These are phyloP conservation scores for Typhlichthys eigenmanni DNA, from an alignment of 2,797 vertebrate species.

Conservation along the genomic window DNA sequence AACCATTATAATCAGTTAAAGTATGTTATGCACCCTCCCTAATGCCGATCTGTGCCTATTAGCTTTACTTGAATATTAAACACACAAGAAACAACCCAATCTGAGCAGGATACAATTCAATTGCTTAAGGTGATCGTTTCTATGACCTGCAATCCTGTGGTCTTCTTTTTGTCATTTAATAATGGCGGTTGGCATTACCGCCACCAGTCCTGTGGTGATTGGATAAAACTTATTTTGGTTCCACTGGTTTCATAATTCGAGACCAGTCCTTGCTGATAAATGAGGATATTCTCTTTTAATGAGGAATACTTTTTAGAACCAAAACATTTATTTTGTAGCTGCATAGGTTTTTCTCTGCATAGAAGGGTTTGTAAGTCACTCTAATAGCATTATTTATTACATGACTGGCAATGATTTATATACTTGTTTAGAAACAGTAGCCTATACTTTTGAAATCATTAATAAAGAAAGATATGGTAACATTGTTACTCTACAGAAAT, in stretches of 20 bases:
- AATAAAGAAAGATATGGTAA: not conserved
- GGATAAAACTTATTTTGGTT: slow-evolving; percentile 54
- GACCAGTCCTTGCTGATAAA: slow-evolving; percentile 54
- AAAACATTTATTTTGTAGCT: slow-evolving; percentile 28
- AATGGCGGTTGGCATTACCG: not conserved
- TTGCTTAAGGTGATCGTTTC: slow-evolving; percentile 25
- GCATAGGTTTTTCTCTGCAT: not conserved
- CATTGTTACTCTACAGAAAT: slow-evolving; percentile 7
- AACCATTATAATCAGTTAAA: not conserved
- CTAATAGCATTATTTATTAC: not conserved
- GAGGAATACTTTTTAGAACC: slow-evolving; percentile 46
- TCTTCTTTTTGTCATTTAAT: too few species aligned
- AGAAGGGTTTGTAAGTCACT: slow-evolving; percentile 7
- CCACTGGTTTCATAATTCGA: slow-evolving; percentile 59
- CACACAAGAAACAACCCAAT: not conserved
- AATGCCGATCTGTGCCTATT: not conserved
- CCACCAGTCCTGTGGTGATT: slow-evolving; percentile 29
- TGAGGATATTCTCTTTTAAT: slow-evolving; percentile 63
- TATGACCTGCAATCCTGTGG: slow-evolving; percentile 28
- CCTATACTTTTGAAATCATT: not conserved
- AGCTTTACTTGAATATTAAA: not conserved
- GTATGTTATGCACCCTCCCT: not conserved
- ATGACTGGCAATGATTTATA: not conserved
- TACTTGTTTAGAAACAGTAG: not conserved
- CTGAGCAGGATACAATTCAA: slow-evolving; percentile 9